phyloP scores from a whole-genome alignment of 2,888 invertebrate genomes.

The Campoletis raptor region DNA sequence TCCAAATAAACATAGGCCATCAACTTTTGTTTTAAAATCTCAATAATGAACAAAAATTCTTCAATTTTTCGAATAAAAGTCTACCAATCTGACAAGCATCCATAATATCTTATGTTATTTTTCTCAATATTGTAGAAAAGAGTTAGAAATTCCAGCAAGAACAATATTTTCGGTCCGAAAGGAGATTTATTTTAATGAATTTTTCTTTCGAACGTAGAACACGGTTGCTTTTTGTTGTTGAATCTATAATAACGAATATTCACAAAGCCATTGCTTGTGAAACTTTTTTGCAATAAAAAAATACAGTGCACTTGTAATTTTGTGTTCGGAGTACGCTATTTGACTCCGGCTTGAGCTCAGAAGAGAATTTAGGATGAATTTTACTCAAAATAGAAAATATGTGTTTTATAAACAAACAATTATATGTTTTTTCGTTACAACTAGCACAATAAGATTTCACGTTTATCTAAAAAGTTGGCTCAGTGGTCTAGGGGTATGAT shows the following conservation, averaged over 20 bases:
- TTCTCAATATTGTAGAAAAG: background rate
- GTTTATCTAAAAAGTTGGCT: constrained; percentile 3
- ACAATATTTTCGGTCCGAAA: background rate
- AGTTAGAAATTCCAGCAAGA: background rate
- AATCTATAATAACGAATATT: too few relatives aligned
- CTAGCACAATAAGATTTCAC: background rate
- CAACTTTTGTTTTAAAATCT: background rate
- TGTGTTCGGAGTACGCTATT: too few relatives aligned
- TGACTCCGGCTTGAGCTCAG: too few relatives aligned
- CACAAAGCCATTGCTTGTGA: too few relatives aligned
- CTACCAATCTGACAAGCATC: background rate
- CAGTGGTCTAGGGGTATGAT: constrained; percentile 86
- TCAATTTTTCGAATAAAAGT: background rate
- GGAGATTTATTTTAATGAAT: too few relatives aligned
- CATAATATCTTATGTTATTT: background rate
- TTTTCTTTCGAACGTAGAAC: too few relatives aligned
- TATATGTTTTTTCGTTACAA: background rate
- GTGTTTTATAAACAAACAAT: background rate
- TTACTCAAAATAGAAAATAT: background rate
- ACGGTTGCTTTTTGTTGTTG: too few relatives aligned
- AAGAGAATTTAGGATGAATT: background rate
- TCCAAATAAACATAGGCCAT: background rate
- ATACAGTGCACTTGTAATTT: too few relatives aligned
- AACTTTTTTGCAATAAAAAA: too few relatives aligned
- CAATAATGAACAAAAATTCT: background rate